Base-by-base conservation (phyloP, 2,888 invertebrate genomes). In the Hyles lineata region DNA sequence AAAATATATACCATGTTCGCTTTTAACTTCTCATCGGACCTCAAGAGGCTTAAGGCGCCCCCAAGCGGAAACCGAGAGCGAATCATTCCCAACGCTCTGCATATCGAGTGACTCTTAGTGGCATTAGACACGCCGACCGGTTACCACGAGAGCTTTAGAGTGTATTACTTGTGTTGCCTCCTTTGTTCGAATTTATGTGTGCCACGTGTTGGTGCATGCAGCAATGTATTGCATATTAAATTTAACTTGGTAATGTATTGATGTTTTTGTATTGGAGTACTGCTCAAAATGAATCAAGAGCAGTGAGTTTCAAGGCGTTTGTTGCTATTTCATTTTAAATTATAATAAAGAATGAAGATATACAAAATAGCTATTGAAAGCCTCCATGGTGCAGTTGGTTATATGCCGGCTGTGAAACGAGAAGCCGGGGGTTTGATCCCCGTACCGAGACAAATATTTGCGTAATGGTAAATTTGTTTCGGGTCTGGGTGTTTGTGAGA, bases 11-110 rank as follows among this genome's bases (percentile, higher is more conserved):
- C 5, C n/a, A n/a, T 55, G 19, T n/a, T 55, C 55, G n/a, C 55
- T 55, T 55, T 55, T 55, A 55, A 55, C 55, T 55, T 55, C n/a
- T 55, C 55, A n/a, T n/a, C n/a, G 55, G 55, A 55, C 55, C 55
- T 55, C 55, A 55, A 55, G 55, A 55, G 55, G 55, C 55, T 55
- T 55, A 55, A 55, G 55, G 19, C 55, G 55, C 55, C 19, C 17
- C 55, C 55, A 6, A 8, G 55, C 55, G 55, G 55, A 55, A n/a
- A 55, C 55, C 55, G 19, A n/a, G 52, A 55, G 55, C n/a, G 55
- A 55, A 55, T 55, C 19, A 55, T 55, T 55, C n/a, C 55, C 55
- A 17, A 8, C 55, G 55, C 55, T 55, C 55, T 55, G 55, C 55
- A 55, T 55, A 55, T 55, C 55, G 55, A 55, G 55, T 55, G 55